These are phyloP conservation scores for Microcebus lehilahytsara DNA, from an alignment of 2,113 vertebrate genomes.

Conservation along the genomic window DNA sequence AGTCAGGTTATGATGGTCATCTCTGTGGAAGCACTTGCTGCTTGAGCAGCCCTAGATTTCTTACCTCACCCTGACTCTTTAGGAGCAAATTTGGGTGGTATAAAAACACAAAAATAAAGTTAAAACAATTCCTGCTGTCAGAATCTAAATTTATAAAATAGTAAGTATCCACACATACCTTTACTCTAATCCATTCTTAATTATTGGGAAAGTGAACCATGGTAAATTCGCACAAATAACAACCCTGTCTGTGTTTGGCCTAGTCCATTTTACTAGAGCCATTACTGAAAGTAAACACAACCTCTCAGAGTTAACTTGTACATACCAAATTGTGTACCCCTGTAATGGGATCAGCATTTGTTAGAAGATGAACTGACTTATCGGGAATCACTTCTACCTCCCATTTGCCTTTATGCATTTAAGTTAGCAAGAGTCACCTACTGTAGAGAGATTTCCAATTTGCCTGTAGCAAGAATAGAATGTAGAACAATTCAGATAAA, in stretches of 20 bases:
- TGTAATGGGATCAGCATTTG: neutral
- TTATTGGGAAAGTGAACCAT: neutral
- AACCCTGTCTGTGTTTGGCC: neutral
- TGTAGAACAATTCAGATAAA: neutral
- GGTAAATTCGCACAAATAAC: neutral
- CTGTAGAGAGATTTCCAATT: neutral
- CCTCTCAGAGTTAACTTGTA: neutral
- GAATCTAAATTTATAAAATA: neutral
- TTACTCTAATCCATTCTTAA: neutral
- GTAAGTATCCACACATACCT: rapidly evolving
- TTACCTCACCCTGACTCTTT: neutral
- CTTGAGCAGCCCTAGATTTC: neutral
- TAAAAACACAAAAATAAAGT: neutral
- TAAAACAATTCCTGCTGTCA: neutral
- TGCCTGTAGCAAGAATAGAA: neutral
- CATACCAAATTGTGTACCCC: neutral
- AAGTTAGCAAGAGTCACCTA: neutral
- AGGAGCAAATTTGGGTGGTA: neutral
- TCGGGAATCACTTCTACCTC: neutral
- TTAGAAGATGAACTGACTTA: neutral
- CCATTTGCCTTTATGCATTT: neutral
- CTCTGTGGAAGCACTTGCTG: neutral
- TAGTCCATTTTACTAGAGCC: neutral
- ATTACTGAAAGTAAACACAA: neutral
- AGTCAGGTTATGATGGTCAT: neutral